phyloP scores from a whole-genome alignment of 2,888 invertebrate species.

The Nasonovia ribisnigri region DNA sequence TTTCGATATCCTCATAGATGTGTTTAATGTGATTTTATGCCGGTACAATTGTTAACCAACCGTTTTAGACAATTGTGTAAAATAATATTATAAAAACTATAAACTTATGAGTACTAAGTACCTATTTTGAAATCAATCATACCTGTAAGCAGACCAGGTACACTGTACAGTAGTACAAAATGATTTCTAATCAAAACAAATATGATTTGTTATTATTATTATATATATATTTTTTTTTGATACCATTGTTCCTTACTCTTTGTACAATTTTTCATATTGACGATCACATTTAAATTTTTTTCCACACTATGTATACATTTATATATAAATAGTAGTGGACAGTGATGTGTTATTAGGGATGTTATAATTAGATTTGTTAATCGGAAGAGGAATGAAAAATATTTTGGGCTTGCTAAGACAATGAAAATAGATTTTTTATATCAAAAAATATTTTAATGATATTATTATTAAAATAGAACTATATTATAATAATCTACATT shows the following conservation, averaged over 20 bases:
- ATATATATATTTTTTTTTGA: background rate
- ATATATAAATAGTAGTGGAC: background rate
- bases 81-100: no score
- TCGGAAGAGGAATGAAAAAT: background rate
- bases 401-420: background rate
- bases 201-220: background rate
- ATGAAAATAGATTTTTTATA: conserved; percentile 23
- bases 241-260: background rate
- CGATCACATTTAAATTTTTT: background rate
- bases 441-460: conserved; percentile 60
- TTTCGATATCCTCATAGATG: background rate
- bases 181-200: background rate
- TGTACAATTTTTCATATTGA: background rate
- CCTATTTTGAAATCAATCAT: background rate
- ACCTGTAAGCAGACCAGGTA: background rate
- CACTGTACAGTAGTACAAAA: background rate
- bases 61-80: no score
- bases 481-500: conserved; percentile 46
- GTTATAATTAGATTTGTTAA: background rate
- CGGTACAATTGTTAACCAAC: background rate
- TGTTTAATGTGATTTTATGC: background rate
- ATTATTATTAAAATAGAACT: conserved; percentile 42
- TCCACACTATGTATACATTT: background rate
- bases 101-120: no score
- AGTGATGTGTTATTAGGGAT: background rate